These are phyloP conservation scores for Alca torda DNA, from an alignment of 2,797 vertebrate species.

Conservation along the genomic window DNA sequence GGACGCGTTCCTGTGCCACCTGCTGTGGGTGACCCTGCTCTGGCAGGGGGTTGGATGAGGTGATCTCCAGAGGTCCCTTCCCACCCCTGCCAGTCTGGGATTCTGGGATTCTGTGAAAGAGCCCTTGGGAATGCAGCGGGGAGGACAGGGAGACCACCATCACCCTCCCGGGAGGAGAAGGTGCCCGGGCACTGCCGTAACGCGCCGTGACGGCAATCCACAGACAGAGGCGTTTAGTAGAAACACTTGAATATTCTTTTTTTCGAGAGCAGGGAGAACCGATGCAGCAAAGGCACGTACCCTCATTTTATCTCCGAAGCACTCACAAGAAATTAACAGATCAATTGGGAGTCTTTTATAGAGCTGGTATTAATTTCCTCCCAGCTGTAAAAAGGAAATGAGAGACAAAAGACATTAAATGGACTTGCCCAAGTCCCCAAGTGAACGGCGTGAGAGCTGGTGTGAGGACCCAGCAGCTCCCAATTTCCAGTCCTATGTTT, in stretches of 20 bases:
- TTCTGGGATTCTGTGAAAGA: too few species aligned
- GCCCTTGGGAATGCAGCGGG: not conserved
- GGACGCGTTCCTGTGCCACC: too few species aligned
- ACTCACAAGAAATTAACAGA: constrained; percentile 67
- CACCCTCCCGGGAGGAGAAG: not conserved
- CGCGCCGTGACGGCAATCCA: rapidly evolving
- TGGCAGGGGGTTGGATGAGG: too few species aligned
- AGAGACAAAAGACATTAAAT: constrained; percentile 59
- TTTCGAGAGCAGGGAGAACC: not conserved
- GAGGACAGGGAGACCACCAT: not conserved
- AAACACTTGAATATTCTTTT: not conserved
- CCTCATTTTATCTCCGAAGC: constrained; percentile 11
- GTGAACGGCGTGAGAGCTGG: not conserved
- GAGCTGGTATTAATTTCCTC: constrained; percentile 60
- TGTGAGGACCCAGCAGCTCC: not conserved
- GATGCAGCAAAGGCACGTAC: not conserved
- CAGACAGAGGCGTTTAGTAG: not conserved
- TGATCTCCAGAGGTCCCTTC: too few species aligned
- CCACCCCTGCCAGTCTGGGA: too few species aligned
- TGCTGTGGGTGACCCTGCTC: too few species aligned
- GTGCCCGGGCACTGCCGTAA: not conserved
- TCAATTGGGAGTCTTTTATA: constrained; percentile 60
- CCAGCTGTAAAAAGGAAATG: constrained; percentile 41
- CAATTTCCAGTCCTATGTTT: not conserved
- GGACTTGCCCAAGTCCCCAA: constrained; percentile 40